These are phyloP conservation scores for Cheirogaleus major DNA, from an alignment of 2,797 vertebrate genomes.

Conservation along the genomic window DNA sequence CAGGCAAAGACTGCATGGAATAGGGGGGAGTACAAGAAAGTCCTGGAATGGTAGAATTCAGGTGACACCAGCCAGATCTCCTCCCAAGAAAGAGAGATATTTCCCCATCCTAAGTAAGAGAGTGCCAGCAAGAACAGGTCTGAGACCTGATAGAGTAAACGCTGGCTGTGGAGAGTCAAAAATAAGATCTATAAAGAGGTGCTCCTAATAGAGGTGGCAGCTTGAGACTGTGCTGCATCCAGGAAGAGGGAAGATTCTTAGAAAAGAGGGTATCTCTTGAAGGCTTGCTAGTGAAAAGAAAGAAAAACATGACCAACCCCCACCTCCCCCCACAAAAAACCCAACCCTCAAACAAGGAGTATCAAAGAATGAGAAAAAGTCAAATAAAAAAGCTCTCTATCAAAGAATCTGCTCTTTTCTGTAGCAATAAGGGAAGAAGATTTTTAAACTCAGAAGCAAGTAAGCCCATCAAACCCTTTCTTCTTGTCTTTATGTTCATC, in stretches of 20 bases:
- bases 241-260: not conserved
- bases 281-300: not conserved
- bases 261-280: not conserved
- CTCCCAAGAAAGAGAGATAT: not conserved
- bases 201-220: not conserved
- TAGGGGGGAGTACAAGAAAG: not conserved
- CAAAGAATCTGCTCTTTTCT: not conserved
- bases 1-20: not conserved
- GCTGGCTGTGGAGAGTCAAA: not conserved
- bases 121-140: not conserved
- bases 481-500: not conserved
- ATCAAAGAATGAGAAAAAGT: not conserved
- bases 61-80: not conserved
- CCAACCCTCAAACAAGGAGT: not conserved
- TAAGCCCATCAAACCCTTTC: not conserved
- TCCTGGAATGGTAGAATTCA: not conserved
- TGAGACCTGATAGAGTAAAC: not conserved
- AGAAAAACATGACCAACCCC: not conserved
- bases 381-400: not conserved
- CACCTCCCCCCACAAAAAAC: not conserved
- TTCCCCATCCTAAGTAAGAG: not conserved
- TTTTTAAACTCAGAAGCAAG: not conserved
- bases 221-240: not conserved
- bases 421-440: not conserved
- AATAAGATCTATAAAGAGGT: not conserved